Base-by-base conservation (phyloP, 1,140 invertebrate genomes). In the Geopemphigus sp. region DNA sequence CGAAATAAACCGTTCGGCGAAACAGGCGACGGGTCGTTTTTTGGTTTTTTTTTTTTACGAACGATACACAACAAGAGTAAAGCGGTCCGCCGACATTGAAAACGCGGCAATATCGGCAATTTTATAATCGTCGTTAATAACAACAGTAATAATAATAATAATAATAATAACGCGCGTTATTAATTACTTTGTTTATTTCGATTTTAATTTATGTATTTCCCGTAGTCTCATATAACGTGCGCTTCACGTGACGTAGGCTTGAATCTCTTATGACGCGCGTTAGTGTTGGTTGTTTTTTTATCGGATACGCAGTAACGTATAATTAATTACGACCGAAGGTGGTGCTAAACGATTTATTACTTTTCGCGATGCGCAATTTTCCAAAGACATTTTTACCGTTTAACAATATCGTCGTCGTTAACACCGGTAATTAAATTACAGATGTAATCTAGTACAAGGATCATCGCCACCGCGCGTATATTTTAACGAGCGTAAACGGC, bases 101-200 rank as follows among this genome's bases (percentile, higher is more conserved):
- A 53, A n/a, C n/a, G n/a, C n/a, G n/a, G n/a, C 54, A 6, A 53
- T 72, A 53, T 29, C 68, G 66, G 47, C 24, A 11, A 29, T 54
- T 54, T n/a, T 72, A 72, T 50, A 50, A 45, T 50, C 68, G 53
- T 72, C 68, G 54, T 72, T 72, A 72, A 72, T 72, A 22, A 72
- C 54, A 45, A 47, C 45, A 70, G 29, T 6, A 47, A 45, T n/a
- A n/a, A n/a, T n/a, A n/a, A n/a, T n/a, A n/a, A n/a, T n/a, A n/a
- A n/a, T n/a, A n/a, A n/a, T n/a, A n/a, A 68, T 11, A 53, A 29
- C 50, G 54, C 29, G 53, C 68, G 26, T 72, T 72, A 54, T 54
- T 72, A 72, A 72, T 72, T 72, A 72, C 68, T 72, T 72, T 72
- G 68, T 72, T 72, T 72, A 72, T 72, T 54, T 72, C 68, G 4